Evolutionary conservation across 2,797 vertebrate species (phyloP), one percentile per base, ranked within the genome.

Genomic region (Poecilia picta): DNA sequence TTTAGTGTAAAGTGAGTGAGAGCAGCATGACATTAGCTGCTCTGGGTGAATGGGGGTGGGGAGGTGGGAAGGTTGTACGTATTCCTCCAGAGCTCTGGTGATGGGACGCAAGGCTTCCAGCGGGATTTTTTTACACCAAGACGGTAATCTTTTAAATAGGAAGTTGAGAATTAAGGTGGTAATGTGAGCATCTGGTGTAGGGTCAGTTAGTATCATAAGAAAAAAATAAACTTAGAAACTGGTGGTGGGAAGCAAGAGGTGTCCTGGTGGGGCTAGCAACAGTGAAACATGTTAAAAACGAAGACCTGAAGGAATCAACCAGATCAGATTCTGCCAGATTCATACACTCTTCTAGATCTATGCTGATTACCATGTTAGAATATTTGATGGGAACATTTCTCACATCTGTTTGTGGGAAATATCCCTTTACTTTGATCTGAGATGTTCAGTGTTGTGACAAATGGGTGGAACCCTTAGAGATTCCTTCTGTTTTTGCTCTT

Each of bases 191-290:
- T 72, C 79, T 68, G 80, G 80, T 55, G 76, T 77, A 88, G 86
- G 89, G 88, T 87, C 74, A 82, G 88, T 66, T 81, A 74, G 74
- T 81, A 75, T 86, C 55, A 85, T 86, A 90, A 55, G 76, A 92
- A 93, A 33, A 94, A 59, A 31, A 33, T 94, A 85, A 93, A 87
- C 83, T 74, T 78, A 47, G 79, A 92, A 92, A 94, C 94, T 95
- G 95, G 92, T 94, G 92, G 89, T 73, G 47, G 79, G 75, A 72
- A 77, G 77, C 47, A 41, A 73, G 74, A 82, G 64, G 89, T 77
- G 80, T 81, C 74, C 62, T 74, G 76, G 75, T 78, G 77, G 75
- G 81, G 87, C 83, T 87, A 91, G 84, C 78, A 80, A 82, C 86
- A 79, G 81, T 83, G 85, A 33, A 62, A 1, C 28, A 36, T 8